phyloP scores from a whole-genome alignment of 1,140 invertebrate species.

The Metaphire vulgaris region DNA sequence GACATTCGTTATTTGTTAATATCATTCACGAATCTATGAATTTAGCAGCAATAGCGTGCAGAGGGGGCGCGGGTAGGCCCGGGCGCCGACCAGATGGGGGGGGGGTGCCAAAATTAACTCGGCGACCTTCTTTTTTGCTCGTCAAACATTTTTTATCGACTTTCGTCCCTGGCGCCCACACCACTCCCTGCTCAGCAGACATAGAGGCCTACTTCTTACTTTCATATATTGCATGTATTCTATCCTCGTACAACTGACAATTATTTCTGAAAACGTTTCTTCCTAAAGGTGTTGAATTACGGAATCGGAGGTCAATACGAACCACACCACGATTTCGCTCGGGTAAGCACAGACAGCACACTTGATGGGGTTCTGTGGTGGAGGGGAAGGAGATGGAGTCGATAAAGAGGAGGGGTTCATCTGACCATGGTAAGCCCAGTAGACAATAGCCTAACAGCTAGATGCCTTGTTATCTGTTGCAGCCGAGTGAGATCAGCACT shows the following conservation, averaged over 20 bases:
- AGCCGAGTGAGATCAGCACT: constrained; percentile 9
- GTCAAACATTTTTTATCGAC: no score
- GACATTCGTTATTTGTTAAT: no score
- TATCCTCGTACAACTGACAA: no score
- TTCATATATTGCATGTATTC: no score
- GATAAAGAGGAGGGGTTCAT: neutral
- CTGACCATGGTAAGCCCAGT: neutral
- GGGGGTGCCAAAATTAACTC: neutral
- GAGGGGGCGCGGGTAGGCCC: neutral
- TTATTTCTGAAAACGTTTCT: neutral
- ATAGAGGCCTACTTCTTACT: neutral
- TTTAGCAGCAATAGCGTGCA: neutral
- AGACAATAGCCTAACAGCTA: neutral
- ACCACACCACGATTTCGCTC: constrained; percentile 81
- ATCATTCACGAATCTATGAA: no score
- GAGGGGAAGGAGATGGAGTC: neutral
- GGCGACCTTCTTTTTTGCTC: no score
- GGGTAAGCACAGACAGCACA: constrained; percentile 22
- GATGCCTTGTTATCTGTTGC: neutral
- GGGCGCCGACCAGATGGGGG: neutral
- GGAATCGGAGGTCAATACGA: constrained; percentile 95
- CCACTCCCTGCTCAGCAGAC: neutral
- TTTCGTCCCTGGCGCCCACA: no score
- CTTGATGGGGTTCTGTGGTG: neutral
- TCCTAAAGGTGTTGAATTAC: constrained; percentile 81